These are phyloP conservation scores for Amphibalanus amphitrite DNA, from an alignment of 1,140 invertebrate species.

Conservation along the genomic window DNA sequence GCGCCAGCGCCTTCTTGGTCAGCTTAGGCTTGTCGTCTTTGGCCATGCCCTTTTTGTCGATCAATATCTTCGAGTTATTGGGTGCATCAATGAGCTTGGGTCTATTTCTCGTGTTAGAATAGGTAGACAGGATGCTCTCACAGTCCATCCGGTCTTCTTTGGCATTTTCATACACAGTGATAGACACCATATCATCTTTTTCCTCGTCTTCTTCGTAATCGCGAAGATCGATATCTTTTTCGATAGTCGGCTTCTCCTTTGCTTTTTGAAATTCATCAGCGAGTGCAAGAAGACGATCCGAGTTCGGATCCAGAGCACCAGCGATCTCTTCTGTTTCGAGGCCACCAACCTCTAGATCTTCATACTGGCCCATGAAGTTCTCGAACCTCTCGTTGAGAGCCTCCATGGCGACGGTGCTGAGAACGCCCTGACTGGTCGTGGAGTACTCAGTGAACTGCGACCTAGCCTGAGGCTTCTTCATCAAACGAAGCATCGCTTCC, in stretches of 20 bases:
- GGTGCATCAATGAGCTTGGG: slow-evolving; percentile 64
- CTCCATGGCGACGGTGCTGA: slow-evolving; percentile 61
- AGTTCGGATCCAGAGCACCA: slow-evolving; percentile 47
- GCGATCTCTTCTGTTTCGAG: slow-evolving; percentile 77
- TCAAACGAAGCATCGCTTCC: slow-evolving; percentile 26
- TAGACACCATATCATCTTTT: slow-evolving; percentile 37
- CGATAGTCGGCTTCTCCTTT: slow-evolving; percentile 16
- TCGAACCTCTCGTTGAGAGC: slow-evolving; percentile 83
- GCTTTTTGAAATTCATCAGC: slow-evolving; percentile 37
- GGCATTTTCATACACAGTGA: slow-evolving; percentile 39
- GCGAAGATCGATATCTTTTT: slow-evolving; percentile 30
- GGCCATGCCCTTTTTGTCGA: slow-evolving; percentile 5
- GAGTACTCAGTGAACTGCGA: slow-evolving; percentile 87
- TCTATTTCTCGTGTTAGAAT: slow-evolving; percentile 77
- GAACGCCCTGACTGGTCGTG: slow-evolving; percentile 78
- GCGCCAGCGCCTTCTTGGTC: neutral
- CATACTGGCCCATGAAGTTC: slow-evolving; percentile 67
- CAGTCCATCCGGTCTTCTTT: slow-evolving; percentile 75
- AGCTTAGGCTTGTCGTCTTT: slow-evolving; percentile 8
- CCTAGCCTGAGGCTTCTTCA: slow-evolving; percentile 52
- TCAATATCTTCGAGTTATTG: slow-evolving; percentile 35
- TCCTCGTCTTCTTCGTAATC: slow-evolving; percentile 36
- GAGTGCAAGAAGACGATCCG: slow-evolving; percentile 40
- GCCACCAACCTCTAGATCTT: slow-evolving; percentile 73
- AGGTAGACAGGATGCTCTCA: slow-evolving; percentile 74